Evolutionary conservation across 2,113 vertebrate species (phyloP), one percentile per base, ranked within the genome.

Genomic region (Oreochromis niloticus): DNA sequence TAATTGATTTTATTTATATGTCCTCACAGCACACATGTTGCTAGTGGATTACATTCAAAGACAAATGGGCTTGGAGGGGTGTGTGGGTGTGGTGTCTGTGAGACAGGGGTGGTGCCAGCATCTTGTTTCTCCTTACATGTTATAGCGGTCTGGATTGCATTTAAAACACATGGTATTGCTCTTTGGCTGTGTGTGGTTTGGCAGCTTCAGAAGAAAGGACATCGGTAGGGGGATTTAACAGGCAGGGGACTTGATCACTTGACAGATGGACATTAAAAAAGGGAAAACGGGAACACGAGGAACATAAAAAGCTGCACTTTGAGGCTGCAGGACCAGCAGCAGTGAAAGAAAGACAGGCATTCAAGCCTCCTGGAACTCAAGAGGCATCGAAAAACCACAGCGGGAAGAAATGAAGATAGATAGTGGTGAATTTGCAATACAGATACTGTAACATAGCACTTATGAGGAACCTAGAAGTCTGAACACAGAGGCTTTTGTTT

Each of bases 101-200:
- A 75, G 89, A 82, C 68, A 82, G 84, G 89, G 90, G 85, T 91
- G 90, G 87, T 89, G 91, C 89, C 71, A 82, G 89, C 86, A 57
- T 84, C 88, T 84, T 61, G 89, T 95, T 96, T 95, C 94, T 94
- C 94, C 93, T 89, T 89, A 89, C 96, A 93, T 94, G 90, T 97
- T 96, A 95, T 95, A 90, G 96, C 96, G 95, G 96, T 97, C 98
- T 98, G 98, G 97, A 97, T 98, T 96, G 96, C 96, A 98, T 98
- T 98, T 97, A 97, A 98, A 97, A 97, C 97, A 97, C 97, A 97
- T 97, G 97, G 97, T 97, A 89, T 93, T 95, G 91, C 95, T 94
- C 93, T 94, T 95, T 4, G 87, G 86, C 88, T 86, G 89, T 59
- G 86, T 84, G 93, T 32, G 78, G 81, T 90, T 93, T 92, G 86